A percentile compares a stretch with the other conserved stretches of the same genome.
phyloP scores from a whole-genome alignment of 1,140 invertebrate genomes.

The Drosophila eugracilis region DNA sequence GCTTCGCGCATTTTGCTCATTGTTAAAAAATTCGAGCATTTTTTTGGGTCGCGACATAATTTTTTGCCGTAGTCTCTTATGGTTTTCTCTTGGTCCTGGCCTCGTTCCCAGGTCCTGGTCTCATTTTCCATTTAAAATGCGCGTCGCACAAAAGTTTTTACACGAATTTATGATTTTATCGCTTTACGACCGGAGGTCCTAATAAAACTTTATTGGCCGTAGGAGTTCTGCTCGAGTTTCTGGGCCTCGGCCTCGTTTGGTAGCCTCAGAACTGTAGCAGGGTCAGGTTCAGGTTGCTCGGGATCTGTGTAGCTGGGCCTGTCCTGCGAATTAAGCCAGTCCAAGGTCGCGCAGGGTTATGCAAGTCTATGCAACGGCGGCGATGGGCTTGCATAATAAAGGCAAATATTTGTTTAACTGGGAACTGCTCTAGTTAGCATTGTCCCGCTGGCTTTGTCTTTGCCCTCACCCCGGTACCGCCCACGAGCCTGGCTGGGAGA shows the following conservation, averaged over 20 bases:
- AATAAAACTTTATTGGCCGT: conserved; percentile 75
- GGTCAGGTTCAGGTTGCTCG: conserved; percentile 35
- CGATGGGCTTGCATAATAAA: conserved; percentile 79
- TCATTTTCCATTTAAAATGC: conserved; percentile 78
- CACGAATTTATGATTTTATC: conserved; percentile 77
- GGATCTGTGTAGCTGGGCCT: neutral
- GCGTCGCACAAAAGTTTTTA: conserved; percentile 65
- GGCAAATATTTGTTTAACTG: conserved; percentile 66
- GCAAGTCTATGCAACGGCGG: conserved; percentile 79
- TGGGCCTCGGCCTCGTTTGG: conserved; percentile 68
- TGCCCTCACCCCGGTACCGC: conserved; percentile 59
- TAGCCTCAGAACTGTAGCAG: conserved; percentile 72
- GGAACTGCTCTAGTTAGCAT: conserved; percentile 76
- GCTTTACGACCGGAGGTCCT: conserved; percentile 65
- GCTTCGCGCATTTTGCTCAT: conserved; percentile 65
- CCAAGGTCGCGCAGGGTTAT: conserved; percentile 71
- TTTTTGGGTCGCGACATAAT: conserved; percentile 73
- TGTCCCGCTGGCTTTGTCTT: conserved; percentile 41
- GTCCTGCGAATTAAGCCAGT: conserved; percentile 42
- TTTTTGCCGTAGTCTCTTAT: conserved; percentile 49
- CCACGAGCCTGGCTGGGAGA: conserved; percentile 53
- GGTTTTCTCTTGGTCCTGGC: conserved; percentile 18
- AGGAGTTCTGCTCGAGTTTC: conserved; percentile 65
- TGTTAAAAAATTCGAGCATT: conserved; percentile 80
- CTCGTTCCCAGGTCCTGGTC: conserved; percentile 50